phyloP scores from a whole-genome alignment of 2,797 vertebrate genomes.

The Pteropus rufus region DNA sequence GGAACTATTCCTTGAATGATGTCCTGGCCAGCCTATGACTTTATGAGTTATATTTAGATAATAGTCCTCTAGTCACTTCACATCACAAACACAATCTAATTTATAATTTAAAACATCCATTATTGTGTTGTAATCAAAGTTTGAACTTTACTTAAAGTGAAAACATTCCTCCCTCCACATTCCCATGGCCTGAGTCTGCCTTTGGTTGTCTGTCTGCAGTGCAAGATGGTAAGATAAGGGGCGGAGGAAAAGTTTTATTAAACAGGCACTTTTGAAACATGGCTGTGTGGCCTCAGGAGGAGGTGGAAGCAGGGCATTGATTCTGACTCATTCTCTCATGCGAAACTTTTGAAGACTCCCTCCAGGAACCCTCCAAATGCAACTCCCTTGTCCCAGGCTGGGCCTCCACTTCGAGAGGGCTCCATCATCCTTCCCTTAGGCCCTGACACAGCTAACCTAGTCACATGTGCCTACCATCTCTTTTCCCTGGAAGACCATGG shows the following conservation, averaged over 20 bases:
- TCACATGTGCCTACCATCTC: neutral
- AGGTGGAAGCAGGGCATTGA: neutral
- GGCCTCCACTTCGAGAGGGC: neutral
- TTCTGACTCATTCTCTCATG: accelerated
- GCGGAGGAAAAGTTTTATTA: neutral
- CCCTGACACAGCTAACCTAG: neutral
- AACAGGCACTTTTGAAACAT: neutral
- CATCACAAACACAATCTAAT: neutral
- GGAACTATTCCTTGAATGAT: slow-evolving; percentile 4
- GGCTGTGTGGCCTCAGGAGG: neutral
- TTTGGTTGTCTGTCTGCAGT: neutral
- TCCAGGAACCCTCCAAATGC: neutral
- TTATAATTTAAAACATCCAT: slow-evolving; percentile 2
- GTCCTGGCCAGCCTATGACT: neutral
- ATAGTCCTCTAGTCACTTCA: neutral
- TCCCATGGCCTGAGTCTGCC: neutral
- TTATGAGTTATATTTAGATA: neutral
- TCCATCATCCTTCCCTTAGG: accelerated
- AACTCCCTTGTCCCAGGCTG: neutral
- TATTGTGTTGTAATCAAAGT: neutral
- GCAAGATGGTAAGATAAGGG: neutral
- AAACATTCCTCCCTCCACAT: neutral
- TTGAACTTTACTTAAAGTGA: neutral
- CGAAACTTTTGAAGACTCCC: neutral
- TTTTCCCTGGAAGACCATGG: neutral